A percentile compares a stretch with the other conserved stretches of the same genome.
These are phyloP conservation scores for Chiloscyllium plagiosum DNA, from an alignment of 2,113 vertebrate species.

Conservation along the genomic window DNA sequence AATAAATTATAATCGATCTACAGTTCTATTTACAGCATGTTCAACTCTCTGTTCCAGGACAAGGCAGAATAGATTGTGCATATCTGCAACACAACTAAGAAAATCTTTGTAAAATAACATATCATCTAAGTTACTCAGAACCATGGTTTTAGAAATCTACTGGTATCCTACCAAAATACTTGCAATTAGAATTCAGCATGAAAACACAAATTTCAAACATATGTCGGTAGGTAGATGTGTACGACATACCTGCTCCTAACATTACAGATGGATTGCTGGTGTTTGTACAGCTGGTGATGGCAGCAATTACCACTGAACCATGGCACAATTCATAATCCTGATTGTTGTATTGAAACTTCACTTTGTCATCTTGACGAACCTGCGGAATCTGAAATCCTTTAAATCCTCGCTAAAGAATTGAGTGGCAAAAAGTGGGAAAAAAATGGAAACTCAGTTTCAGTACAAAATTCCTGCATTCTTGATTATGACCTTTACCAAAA, in stretches of 20 bases:
- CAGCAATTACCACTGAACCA: conserved; percentile 91
- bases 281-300: conserved; percentile 98
- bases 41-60: background rate
- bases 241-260: conserved; percentile 79
- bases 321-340: conserved; percentile 69
- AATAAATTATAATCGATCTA: background rate
- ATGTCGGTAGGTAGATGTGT: background rate
- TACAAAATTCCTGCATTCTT: background rate
- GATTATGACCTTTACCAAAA: background rate
- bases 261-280: conserved; percentile 98
- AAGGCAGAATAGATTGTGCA: background rate
- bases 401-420: conserved; percentile 79
- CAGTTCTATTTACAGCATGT: background rate
- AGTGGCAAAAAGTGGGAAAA: background rate
- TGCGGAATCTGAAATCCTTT: conserved; percentile 85
- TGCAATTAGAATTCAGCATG: background rate
- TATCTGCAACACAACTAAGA: background rate
- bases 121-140: background rate
- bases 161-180: background rate
- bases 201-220: background rate
- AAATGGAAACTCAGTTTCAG: background rate
- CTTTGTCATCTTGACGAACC: conserved; percentile 51
- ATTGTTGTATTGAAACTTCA: conserved; percentile 69
- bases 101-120: background rate
- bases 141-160: background rate